Base-by-base conservation (phyloP, 2,888 invertebrate genomes). In the Lochmaea crataegi region DNA sequence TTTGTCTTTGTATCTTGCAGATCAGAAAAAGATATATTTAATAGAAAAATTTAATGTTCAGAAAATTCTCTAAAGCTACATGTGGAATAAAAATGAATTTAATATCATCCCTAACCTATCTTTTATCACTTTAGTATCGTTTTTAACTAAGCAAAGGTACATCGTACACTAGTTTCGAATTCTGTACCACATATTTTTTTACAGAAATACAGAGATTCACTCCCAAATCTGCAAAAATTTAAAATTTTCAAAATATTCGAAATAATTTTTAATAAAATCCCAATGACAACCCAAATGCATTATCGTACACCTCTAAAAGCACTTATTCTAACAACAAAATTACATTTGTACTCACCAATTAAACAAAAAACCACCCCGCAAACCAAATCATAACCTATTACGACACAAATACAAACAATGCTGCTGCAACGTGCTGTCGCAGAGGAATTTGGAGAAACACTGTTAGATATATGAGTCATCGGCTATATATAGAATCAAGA, bases 391-490 rank as follows among this genome's bases (percentile, higher is more conserved):
- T 71, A 78, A 75, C 73, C 73, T 77, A 77, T 75, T 74, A 71
- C 75, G 76, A 70, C 76, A 81, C 81, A 80, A 76, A 78, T 78
- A 78, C 78, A 79, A 80, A 79, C 79, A 81, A 79, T 78, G 77
- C 78, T 80, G 81, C 51, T 65, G 72, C 78, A 74, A 79, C 82
- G 83, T 82, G 82, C 78, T 80, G 78, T 80, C 81, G 76, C 81
- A 77, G 67, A 76, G 80, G 77, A 76, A 78, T 80, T 83, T 78
- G 78, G 83, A 84, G 82, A 83, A 85, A 85, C 82, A 85, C 86
- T 86, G 85, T 84, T 81, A 80, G 80, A 77, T 76, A 80, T 83
- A 85, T 86, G 86, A 86, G 79, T 86, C 86, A 86, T 84, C 83
- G 80, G 83, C 82, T 86, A 86, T 85, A 85, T 86, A 86, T 86